Evolutionary conservation across 2,113 vertebrate genomes (phyloP).

Genomic region (Corythornis madagascariensis): DNA sequence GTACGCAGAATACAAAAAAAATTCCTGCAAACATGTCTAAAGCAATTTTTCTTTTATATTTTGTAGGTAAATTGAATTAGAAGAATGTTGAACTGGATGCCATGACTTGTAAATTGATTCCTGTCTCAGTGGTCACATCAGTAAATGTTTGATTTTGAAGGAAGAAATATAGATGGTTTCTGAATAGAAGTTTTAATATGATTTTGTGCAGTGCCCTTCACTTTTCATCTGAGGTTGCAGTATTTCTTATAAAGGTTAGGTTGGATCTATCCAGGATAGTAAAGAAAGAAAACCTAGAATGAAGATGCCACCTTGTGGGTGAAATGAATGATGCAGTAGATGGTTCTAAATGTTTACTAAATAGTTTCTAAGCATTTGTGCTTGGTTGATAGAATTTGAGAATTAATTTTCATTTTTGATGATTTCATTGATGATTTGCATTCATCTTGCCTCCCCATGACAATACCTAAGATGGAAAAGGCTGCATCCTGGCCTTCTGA

Average conservation of each 20-base stretch:
- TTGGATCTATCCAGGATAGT: neutral
- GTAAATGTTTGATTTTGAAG: neutral
- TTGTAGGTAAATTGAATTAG: neutral
- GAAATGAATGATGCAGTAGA: slow-evolving; percentile 6
- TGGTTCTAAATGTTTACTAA: neutral
- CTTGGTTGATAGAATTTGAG: neutral
- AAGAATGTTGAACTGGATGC: neutral
- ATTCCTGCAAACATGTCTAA: neutral
- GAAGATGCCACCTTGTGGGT: slow-evolving; percentile 60
- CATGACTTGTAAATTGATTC: neutral
- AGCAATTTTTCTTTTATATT: slow-evolving; percentile 12
- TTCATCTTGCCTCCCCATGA: neutral
- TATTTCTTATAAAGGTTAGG: neutral
- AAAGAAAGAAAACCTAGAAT: slow-evolving; percentile 1
- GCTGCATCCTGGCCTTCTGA: neutral
- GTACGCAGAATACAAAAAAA: neutral
- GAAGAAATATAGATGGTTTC: neutral
- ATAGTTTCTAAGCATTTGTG: neutral
- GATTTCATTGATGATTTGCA: too few relatives aligned
- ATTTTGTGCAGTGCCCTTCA: neutral
- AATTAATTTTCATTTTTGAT: neutral
- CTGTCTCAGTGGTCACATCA: neutral
- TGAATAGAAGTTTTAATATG: neutral
- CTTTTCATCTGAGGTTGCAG: neutral
- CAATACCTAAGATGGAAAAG: neutral